Base-by-base conservation (phyloP, 2,113 vertebrate genomes). In the Nicator chloris region DNA sequence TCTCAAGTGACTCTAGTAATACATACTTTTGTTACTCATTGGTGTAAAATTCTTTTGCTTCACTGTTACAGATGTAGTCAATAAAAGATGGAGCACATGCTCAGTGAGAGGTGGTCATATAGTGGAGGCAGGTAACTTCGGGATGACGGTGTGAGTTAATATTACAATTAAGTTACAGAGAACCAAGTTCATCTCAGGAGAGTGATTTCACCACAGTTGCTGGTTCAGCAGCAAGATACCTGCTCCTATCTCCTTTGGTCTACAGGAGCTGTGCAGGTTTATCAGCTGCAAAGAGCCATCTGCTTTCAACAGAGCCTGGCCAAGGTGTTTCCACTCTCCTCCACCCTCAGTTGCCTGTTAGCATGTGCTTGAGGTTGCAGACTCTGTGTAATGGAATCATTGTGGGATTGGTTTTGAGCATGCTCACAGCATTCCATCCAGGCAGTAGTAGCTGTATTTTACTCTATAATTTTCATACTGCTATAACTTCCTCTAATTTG, bases 71-170 rank as follows among this genome's bases (percentile, higher is more conserved):
- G 54, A 22, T 40, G 9, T 0, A 61, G 17, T 27, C n/a, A 47
- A 24, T 75, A n/a, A 73, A 75, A 47, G 17, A 17, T 0, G 60
- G 69, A 53, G 53, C 2, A 13, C 7, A 3, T 35, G 44, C 37
- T 64, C 31, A 33, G 31, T 50, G 30, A 26, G 14, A 11, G 7
- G 7, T 68, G 20, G 11, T 68, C 0, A 0, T 35, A 47, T 17
- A 15, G 6, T 53, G 61, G 21, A 22, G 39, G 11, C 5, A 33
- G 45, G 11, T 15, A 68, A 26, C 13, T 60, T 53, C 40, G 47
- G 53, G 26, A 35, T 75, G 45, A 20, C 40, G 30, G 20, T 47
- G 39, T 53, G 33, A 45, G 24, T 15, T 75, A 24, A 30, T n/a
- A 18, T 26, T 60, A 10, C 5, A 53, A 4, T 35, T 61, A 22